Evolutionary conservation across 2,113 vertebrate species (phyloP), one percentile per base, ranked within the genome.

Genomic region (Oxyura jamaicensis): DNA sequence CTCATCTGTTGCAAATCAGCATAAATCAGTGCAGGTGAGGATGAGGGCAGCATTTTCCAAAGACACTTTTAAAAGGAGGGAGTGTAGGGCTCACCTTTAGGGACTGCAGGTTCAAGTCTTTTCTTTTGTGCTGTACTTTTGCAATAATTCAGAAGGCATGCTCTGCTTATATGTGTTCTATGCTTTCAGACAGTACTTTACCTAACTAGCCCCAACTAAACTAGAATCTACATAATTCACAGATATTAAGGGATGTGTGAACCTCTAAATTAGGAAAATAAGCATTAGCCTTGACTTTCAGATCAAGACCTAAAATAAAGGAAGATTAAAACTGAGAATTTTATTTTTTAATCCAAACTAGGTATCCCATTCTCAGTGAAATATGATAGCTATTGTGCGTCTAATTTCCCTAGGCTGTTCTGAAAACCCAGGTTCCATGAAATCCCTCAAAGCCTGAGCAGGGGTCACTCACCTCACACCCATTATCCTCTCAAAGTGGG

Each of bases 401-500:
- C 44, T 92, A 19, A 96, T 95, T 95, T 93, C 91, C 86, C 88
- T 26, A 88, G 72, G 59, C 68, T 95, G 63, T 73, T 86, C 59
- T 81, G 86, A 94, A 94, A 91, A 88, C 28, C n/a, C 88, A 90
- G n/a, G 28, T 86, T 31, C 39, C 86, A 20, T 29, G 46, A 90
- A 92, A 81, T 84, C 59, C 59, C 76, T 92, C 68, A 66, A 88
- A 94, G 48, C 18, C 76, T 56, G 76, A 83, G 42, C 63, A 83
- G 63, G 65, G 86, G 92, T 95, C 92, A 83, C 59, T 90, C 67
- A 93, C 86, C 95, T 95, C 94, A 86, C 39, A 88, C 53, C 36
- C 52, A 83, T 95, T 92, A 83, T 88, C 88, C 62, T n/a, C 88
- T 83, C 65, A 53, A 90, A 88, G 68, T 66, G 28, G 68, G 31